Base-by-base conservation (phyloP, 2,797 vertebrate species). In the Tympanoctomys barrerae region DNA sequence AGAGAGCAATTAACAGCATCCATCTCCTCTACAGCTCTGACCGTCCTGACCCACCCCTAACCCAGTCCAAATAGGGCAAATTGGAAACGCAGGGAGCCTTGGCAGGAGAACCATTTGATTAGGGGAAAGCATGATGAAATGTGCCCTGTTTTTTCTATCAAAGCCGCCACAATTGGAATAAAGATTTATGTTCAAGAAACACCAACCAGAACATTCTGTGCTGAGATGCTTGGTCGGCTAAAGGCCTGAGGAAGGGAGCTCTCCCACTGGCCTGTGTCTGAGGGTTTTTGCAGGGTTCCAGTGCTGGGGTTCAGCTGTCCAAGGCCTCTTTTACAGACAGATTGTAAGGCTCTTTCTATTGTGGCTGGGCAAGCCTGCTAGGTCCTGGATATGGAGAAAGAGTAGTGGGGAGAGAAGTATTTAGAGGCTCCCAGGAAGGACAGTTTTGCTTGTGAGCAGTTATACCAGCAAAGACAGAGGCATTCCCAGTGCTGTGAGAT, bases 121-220 rank as follows among this genome's bases (percentile, higher is more conserved):
- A 89, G 82, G 77, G 80, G 18, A 89, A 90, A 79, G 49, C 52
- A 33, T 80, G 71, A 70, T 54, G 68, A 93, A 96, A 96, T 92
- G 83, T 52, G 79, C 82, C 81, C 87, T 96, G 66, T 64, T 88
- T 95, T 87, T 89, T 87, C 96, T 95, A 84, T 81, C 83, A 96
- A 75, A 89, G 80, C 92, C 92, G 87, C 91, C 96, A 80, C 87
- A 81, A 28, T 77, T 82, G 89, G 91, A 93, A 93, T 96, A 66
- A 91, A 96, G 96, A 97, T 97, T 97, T 96, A 95, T 94, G 95
- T 66, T 94, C 81, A 94, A 96, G 93, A 96, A 97, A 96, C 83
- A 95, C 81, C 95, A 94, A 90, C 94, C 88, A 96, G 96, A 97
- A 98, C 96, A 95, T 96, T 97, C 93, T 57, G 89, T 97, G 94